phyloP scores from a whole-genome alignment of 1,140 invertebrate genomes.

The Hormaphis cornu region DNA sequence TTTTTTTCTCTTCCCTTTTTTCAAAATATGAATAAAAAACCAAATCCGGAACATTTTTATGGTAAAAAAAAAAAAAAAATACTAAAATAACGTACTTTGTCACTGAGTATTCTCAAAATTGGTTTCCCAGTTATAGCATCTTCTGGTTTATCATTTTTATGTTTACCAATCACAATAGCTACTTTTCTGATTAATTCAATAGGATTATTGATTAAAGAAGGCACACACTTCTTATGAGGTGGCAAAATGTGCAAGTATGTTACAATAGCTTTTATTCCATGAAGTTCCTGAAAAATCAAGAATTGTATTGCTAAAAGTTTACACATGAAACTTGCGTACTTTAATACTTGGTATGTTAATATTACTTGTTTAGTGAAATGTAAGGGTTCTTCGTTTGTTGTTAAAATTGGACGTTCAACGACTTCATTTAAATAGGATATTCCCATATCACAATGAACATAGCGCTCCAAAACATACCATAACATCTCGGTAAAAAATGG shows the following conservation, averaged over 20 bases:
- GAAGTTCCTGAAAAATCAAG: slow-evolving; percentile 56
- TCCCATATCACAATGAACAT: slow-evolving; percentile 79
- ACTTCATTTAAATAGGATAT: slow-evolving; percentile 63
- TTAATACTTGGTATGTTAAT: neutral
- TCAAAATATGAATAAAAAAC: neutral
- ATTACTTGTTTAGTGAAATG: slow-evolving; percentile 56
- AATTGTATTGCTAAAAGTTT: too few species aligned
- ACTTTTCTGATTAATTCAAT: slow-evolving; percentile 82
- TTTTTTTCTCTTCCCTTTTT: slow-evolving; percentile 11
- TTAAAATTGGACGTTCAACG: slow-evolving; percentile 36
- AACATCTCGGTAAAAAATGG: slow-evolving; percentile 96
- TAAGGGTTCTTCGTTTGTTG: slow-evolving; percentile 52
- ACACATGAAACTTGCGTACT: neutral
- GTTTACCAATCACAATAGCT: slow-evolving; percentile 73
- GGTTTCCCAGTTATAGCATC: slow-evolving; percentile 64
- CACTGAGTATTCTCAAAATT: slow-evolving; percentile 28
- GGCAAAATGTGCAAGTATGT: slow-evolving; percentile 84
- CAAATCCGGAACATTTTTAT: neutral
- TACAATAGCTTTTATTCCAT: slow-evolving; percentile 83
- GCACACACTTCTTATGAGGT: slow-evolving; percentile 80
- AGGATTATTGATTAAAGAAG: slow-evolving; percentile 80
- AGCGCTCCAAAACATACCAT: slow-evolving; percentile 93
- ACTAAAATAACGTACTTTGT: slow-evolving; percentile 12
- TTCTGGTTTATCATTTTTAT: slow-evolving; percentile 74
- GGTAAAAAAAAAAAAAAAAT: too few species aligned